Base-by-base conservation (phyloP, 2,888 invertebrate species). In the Malthinus flaveolus region DNA sequence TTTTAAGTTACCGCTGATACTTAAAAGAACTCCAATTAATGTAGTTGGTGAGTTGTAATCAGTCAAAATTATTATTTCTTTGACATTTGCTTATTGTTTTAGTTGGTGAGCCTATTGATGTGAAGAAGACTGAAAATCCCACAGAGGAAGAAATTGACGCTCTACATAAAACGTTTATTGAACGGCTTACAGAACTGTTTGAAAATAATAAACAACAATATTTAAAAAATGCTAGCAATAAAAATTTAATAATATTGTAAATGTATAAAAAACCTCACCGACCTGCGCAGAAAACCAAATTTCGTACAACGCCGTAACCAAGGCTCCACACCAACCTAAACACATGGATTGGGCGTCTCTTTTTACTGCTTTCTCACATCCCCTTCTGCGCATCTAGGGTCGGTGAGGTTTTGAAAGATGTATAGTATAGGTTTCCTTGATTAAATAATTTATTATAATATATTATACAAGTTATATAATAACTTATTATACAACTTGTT, bases 1-100 rank as follows among this genome's bases (percentile, higher is more conserved):
- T 59, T 94, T 97, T 74, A 96, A 97, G 75, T 91, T 90, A 73
- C 97, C 97, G 0, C 77, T 95, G 4, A 78, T 97, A 52, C 96
- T 97, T 0, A 84, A 87, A 45, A 83, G 96, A 33, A 83, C 82
- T 59, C 91, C 91, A 1, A 85, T 98, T 37, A 85, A 15, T n/a
- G 39, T 42, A 23, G 23, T 23, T 23, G 23, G 23, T 23, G 5
- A 23, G 23, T 23, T 2, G 2, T 23, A 23, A 23, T 23, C 2
- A 23, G 3, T 3, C 9, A 42, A 15, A 42, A 12, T 13, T 42
- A 42, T 15, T 42, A 15, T 15, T 42, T 23, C 15, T 9, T 9
- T 15, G n/a, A 5, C 0, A 15, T 42, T 1, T 6, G 1, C 1
- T 13, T 52, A 13, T 53, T 12, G 1, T 49, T 49, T 11, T 79